Evolutionary conservation across 2,888 invertebrate species (phyloP).

Genomic region (Phortica magna): DNA sequence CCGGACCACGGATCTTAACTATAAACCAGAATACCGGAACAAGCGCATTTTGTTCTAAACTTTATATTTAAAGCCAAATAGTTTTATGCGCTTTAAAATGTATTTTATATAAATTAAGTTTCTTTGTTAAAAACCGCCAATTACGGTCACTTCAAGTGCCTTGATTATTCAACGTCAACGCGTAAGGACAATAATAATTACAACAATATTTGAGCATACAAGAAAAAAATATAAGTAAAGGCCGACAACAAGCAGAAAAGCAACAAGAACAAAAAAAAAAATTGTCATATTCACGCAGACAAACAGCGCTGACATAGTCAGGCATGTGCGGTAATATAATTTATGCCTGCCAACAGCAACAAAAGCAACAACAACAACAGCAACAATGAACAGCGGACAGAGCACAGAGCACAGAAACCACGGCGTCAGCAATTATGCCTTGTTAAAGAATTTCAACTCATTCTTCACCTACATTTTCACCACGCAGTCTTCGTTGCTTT

Average conservation of each 20-base stretch:
- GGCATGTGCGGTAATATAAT: background rate
- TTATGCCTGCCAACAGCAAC: slow-evolving; percentile 6
- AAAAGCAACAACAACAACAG: background rate
- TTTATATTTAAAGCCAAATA: too few species aligned
- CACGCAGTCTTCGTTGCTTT: too few species aligned
- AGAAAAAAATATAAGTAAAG: background rate
- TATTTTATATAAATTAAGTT: too few species aligned
- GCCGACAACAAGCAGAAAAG: background rate
- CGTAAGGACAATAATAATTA: background rate
- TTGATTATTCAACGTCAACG: background rate
- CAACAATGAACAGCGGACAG: background rate
- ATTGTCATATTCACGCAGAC: background rate
- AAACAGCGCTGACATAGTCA: background rate
- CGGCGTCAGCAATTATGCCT: background rate
- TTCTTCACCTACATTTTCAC: too few species aligned
- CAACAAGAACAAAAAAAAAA: background rate
- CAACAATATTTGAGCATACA: background rate
- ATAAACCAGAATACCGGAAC: too few species aligned
- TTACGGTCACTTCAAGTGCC: background rate
- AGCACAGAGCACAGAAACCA: background rate
- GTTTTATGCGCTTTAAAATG: too few species aligned
- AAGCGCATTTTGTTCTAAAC: too few species aligned
- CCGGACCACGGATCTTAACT: too few species aligned
- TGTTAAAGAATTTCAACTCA: background rate
- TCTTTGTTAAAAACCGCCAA: background rate